phyloP scores from a whole-genome alignment of 2,888 invertebrate genomes.

The Conus canariensis region DNA sequence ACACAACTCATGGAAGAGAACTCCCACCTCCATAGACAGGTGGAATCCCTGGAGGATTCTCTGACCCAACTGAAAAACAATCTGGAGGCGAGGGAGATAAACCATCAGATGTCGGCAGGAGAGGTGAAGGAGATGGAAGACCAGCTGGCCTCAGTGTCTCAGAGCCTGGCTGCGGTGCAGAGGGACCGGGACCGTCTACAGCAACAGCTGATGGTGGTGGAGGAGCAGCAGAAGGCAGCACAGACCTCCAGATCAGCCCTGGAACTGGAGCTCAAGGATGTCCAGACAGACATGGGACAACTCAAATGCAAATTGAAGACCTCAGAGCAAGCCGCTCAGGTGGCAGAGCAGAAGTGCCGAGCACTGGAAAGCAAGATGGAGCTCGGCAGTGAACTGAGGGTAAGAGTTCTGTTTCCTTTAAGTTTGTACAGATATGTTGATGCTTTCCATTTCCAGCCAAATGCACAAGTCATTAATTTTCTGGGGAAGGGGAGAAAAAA shows the following conservation, averaged over 20 bases:
- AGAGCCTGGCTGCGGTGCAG: slow-evolving; percentile 9
- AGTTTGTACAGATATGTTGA: no score
- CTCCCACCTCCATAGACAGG: background rate
- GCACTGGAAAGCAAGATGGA: slow-evolving; percentile 37
- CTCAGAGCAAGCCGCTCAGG: background rate
- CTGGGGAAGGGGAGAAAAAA: no score
- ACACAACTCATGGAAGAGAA: slow-evolving; percentile 3
- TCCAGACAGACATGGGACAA: background rate
- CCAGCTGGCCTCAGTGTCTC: background rate
- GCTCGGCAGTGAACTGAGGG: background rate
- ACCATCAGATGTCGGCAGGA: background rate
- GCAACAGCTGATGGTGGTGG: slow-evolving; percentile 34
- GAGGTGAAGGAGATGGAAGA: slow-evolving; percentile 32
- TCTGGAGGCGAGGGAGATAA: background rate
- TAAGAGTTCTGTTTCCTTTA: background rate
- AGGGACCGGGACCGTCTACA: slow-evolving; percentile 36
- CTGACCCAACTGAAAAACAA: background rate
- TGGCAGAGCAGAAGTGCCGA: slow-evolving; percentile 19
- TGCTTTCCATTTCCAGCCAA: no score
- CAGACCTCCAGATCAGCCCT: slow-evolving; percentile 14
- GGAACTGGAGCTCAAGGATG: slow-evolving; percentile 35
- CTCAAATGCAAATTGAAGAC: slow-evolving; percentile 7
- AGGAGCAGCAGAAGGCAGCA: slow-evolving; percentile 36
- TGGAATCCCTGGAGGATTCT: background rate
- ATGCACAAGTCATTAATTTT: no score